A percentile compares a stretch with the other conserved stretches of the same genome.
Evolutionary conservation across 2,113 vertebrate species (phyloP).

Genomic region (Jaculus jaculus): DNA sequence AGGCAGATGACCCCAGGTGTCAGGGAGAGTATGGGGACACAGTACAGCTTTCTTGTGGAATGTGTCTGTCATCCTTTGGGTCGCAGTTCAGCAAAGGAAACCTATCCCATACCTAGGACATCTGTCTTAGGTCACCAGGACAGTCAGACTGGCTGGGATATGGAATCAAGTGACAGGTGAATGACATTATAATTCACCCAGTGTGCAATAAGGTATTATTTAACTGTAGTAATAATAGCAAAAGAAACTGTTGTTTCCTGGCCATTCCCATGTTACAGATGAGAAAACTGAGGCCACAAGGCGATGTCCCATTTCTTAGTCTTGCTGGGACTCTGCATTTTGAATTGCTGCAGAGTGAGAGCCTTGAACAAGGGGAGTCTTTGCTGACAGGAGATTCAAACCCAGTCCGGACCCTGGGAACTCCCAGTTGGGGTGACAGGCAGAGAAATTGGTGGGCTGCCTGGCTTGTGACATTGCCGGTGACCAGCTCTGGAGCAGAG

Average conservation of each 20-base stretch:
- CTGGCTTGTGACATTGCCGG: background rate
- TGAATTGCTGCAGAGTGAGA: background rate
- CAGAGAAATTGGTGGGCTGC: background rate
- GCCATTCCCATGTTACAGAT: conserved; percentile 5
- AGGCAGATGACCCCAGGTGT: background rate
- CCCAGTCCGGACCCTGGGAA: background rate
- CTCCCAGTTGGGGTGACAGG: background rate
- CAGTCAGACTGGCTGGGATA: background rate
- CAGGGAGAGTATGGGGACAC: background rate
- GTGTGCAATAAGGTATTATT: background rate
- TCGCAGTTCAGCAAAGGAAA: conserved; percentile 5
- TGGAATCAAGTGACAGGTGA: conserved; percentile 17
- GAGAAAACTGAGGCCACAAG: conserved; percentile 2
- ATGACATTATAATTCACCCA: background rate
- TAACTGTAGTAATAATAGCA: background rate
- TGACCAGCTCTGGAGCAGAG: background rate
- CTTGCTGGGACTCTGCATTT: background rate
- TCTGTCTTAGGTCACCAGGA: background rate
- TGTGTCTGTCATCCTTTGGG: conserved; percentile 12
- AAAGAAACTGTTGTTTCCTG: conserved; percentile 21
- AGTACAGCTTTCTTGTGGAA: background rate
- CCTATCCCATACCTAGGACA: background rate
- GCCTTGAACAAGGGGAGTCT: background rate
- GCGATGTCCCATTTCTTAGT: background rate
- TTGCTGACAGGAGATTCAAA: background rate